phyloP scores from a whole-genome alignment of 2,888 invertebrate genomes.

The Caenorhabditis angaria region DNA sequence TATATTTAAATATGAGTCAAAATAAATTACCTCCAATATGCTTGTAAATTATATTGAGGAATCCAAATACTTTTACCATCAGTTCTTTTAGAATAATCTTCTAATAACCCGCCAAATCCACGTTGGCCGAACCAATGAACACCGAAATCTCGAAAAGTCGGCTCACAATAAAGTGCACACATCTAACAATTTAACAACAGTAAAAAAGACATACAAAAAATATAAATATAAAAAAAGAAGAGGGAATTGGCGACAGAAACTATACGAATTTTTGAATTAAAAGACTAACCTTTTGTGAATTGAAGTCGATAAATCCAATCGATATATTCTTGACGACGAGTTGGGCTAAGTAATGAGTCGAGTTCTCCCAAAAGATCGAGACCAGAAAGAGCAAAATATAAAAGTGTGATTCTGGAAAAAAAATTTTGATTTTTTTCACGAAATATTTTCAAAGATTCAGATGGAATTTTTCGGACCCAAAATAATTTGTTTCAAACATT shows the following conservation, averaged over 20 bases:
- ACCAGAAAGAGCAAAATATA: conserved; percentile 89
- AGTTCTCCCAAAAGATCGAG: conserved; percentile 87
- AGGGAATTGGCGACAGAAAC: neutral
- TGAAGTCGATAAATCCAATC: conserved; percentile 92
- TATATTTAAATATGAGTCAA: too few species aligned
- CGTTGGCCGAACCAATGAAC: conserved; percentile 35
- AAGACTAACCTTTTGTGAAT: conserved; percentile 40
- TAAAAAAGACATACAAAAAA: neutral
- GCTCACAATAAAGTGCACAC: conserved; percentile 35
- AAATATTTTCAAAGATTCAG: neutral
- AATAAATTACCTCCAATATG: conserved; percentile 40
- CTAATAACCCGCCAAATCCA: conserved; percentile 42
- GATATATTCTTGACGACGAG: conserved; percentile 79
- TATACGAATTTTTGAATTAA: neutral
- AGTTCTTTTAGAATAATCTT: conserved; percentile 8
- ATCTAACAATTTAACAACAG: conserved; percentile 5
- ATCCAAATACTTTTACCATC: conserved; percentile 23
- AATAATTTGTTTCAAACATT: neutral
- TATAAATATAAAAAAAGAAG: neutral
- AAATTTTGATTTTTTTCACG: neutral
- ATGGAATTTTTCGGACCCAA: neutral
- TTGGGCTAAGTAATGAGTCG: conserved; percentile 77
- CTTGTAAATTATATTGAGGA: conserved; percentile 51
- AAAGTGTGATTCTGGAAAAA: conserved; percentile 59
- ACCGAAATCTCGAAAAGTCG: conserved; percentile 34